Evolutionary conservation across 2,797 vertebrate species (phyloP).

Genomic region (Lutjanus argentimaculatus): DNA sequence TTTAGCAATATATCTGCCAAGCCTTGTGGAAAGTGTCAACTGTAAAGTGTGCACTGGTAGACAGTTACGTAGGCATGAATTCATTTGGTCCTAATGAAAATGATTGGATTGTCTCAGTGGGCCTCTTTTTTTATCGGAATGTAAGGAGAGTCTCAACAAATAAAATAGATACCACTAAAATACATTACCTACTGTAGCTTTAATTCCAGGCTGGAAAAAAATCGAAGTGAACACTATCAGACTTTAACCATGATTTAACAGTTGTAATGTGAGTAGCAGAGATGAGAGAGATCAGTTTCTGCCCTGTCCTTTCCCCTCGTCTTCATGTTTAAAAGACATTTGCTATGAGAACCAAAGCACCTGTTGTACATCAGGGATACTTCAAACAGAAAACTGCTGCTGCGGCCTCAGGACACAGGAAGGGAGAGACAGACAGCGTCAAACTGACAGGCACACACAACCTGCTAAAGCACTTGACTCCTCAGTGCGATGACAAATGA

Average conservation of each 20-base stretch:
- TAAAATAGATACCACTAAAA: too few species aligned
- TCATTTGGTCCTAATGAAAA: too few species aligned
- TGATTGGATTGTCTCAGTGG: too few species aligned
- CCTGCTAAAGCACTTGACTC: constrained; percentile 68
- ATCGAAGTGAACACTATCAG: background rate
- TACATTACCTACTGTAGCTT: background rate
- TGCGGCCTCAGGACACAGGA: constrained; percentile 41
- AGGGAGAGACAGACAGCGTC: constrained; percentile 39
- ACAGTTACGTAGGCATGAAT: too few species aligned
- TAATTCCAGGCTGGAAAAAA: background rate
- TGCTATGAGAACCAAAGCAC: constrained; percentile 59
- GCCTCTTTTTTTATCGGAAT: too few species aligned
- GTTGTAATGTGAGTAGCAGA: constrained; percentile 52
- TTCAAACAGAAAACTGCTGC: constrained; percentile 58
- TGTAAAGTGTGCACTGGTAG: too few species aligned
- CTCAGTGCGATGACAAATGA: constrained; percentile 44
- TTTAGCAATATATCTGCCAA: too few species aligned
- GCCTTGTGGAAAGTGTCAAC: too few species aligned
- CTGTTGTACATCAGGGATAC: constrained; percentile 67
- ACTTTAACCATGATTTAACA: constrained; percentile 2
- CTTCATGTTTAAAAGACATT: constrained; percentile 58
- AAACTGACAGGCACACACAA: constrained; percentile 44
- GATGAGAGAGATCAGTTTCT: constrained; percentile 32
- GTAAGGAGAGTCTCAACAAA: too few species aligned
- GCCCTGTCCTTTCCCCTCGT: constrained; percentile 24